These are phyloP conservation scores for Crocodylus rhombifer DNA, from an alignment of 2,797 vertebrate species.

Conservation along the genomic window DNA sequence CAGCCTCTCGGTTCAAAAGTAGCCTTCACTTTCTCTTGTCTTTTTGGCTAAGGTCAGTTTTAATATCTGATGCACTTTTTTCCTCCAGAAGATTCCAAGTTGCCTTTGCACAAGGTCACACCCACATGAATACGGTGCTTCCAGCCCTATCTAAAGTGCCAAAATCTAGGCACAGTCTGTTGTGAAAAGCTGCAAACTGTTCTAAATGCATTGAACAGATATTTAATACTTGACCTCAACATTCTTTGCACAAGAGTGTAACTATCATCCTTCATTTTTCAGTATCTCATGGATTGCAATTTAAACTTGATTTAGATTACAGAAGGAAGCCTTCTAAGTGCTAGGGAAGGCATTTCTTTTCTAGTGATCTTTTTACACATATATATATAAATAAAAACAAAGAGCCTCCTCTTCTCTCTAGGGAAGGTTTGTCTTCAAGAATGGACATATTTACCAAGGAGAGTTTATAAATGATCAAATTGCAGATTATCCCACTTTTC, in stretches of 20 bases:
- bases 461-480: constrained; percentile 84
- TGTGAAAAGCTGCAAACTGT: not conserved
- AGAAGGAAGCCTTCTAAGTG: not conserved
- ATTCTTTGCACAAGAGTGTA: not conserved
- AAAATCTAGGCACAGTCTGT: not conserved
- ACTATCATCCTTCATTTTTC: not conserved
- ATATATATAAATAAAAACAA: not conserved
- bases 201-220: not conserved
- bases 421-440: constrained; percentile 86
- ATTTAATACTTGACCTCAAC: not conserved
- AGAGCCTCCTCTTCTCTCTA: constrained; percentile 46
- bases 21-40: not conserved
- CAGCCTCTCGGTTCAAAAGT: not conserved
- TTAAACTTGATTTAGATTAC: not conserved
- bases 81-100: not conserved
- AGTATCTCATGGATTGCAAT: not conserved
- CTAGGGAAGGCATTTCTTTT: not conserved
- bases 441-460: constrained; percentile 83
- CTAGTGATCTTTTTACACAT: not conserved
- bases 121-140: not conserved
- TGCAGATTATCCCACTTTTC: constrained; percentile 47
- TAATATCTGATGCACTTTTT: not conserved
- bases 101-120: not conserved
- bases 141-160: not conserved
- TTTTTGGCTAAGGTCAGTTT: not conserved